These are phyloP conservation scores for Heliconius ethilla DNA, from an alignment of 2,888 invertebrate species.

Conservation along the genomic window DNA sequence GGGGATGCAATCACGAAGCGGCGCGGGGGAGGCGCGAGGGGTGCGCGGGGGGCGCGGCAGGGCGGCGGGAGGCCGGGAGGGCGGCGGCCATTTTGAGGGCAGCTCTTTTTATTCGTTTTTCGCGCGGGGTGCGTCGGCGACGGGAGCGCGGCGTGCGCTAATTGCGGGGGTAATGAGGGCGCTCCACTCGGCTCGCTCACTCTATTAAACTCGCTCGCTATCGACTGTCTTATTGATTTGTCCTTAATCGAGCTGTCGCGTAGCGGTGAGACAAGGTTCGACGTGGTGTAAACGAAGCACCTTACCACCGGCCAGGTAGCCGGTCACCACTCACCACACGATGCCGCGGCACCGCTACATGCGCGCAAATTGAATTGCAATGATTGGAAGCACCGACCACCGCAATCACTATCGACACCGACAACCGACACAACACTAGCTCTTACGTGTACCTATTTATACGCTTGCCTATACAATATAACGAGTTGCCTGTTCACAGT, in stretches of 20 bases:
- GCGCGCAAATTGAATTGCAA: constrained; percentile 74
- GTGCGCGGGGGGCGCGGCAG: not conserved
- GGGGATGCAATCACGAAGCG: constrained; percentile 83
- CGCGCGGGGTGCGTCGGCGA: constrained; percentile 81
- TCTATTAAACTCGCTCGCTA: constrained; percentile 80
- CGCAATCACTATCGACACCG: constrained; percentile 34
- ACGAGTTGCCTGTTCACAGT: constrained; percentile 16
- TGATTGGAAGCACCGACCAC: constrained; percentile 59
- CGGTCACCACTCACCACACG: constrained; percentile 43
- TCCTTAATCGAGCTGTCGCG: constrained; percentile 75
- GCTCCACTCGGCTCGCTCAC: constrained; percentile 79
- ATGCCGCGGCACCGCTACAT: constrained; percentile 49
- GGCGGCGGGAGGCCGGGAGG: constrained; percentile 55
- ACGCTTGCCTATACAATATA: not conserved
- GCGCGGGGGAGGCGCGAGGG: constrained; percentile 76
- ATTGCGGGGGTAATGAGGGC: constrained; percentile 82
- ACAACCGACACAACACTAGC: constrained; percentile 11
- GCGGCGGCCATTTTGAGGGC: constrained; percentile 89
- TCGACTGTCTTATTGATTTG: constrained; percentile 82
- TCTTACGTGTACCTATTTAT: not conserved
- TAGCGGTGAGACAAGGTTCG: constrained; percentile 60
- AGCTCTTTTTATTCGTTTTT: constrained; percentile 85
- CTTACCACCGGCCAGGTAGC: constrained; percentile 29
- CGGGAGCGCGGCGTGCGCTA: constrained; percentile 80
- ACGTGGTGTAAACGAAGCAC: constrained; percentile 72